Base-by-base conservation (phyloP, 2,113 vertebrate genomes). In the Anguilla japonica region DNA sequence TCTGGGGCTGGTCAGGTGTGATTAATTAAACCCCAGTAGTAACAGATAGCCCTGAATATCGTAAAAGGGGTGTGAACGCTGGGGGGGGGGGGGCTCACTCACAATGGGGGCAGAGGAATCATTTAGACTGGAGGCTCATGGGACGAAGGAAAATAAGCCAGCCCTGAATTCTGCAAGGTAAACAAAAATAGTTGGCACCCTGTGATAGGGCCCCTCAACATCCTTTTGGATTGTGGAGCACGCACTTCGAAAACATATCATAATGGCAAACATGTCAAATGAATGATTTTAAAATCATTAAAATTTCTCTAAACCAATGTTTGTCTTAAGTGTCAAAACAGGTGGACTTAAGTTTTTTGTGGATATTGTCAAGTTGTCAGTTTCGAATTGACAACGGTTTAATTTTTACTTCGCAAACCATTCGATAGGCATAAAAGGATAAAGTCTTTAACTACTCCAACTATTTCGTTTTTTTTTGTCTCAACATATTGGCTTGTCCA, bases 401-500 rank as follows among this genome's bases (percentile, higher is more conserved):
- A 4, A 79, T 81, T 41, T 46, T 20, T 41, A 41, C 29, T 3
- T 6, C 40, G 40, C 0, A 20, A 34, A 14, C 46, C 15, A 1
- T 13, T 18, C 22, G 2, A 56, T 22, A 20, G 41, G 18, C 29
- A 83, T 56, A 34, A 84, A 67, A 39, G 9, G 80, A 43, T 22
- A 83, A 40, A n/a, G 56, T 34, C 41, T 39, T 43, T 82, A 86
- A 18, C 50, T 2, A 63, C 46, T 39, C n/a, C 41, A 53, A 34
- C 34, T 34, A 34, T 34, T 78, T 83, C 75, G 1, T 2, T 56
- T 81, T 63, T 26, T 57, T 43, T 8, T 40, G 26, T 60, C 34
- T 43, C 29, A 41, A 29, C 84, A 71, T 71, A 81, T 84, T 43
- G 81, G 82, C 80, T 40, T 57, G 71, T 87, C 67, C 82, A 63